Conservation (phyloP, 2,797 vertebrate species). For the Tachyglossus aculeatus region DNA sequence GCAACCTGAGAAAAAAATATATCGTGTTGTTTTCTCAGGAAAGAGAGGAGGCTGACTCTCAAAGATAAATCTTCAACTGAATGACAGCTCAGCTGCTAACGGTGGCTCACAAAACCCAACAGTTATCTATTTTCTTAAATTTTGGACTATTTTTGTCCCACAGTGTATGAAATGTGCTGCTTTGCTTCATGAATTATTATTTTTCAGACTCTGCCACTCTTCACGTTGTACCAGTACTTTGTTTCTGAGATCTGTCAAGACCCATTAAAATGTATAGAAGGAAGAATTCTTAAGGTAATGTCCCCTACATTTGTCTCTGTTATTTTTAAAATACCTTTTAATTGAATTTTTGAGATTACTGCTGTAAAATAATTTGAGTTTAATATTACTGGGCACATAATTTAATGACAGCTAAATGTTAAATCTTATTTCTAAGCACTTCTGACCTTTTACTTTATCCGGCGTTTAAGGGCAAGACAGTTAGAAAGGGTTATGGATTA, state of each 20-base stretch:
- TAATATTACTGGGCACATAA: background rate
- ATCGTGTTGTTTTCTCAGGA: too few species aligned
- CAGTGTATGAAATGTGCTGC: background rate
- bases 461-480: background rate
- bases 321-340: conserved; percentile 2
- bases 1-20: too few species aligned
- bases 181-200: conserved; percentile 3
- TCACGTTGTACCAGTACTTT: conserved; percentile 87
- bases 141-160: too few species aligned
- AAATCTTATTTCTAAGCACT: background rate
- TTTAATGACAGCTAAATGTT: background rate
- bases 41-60: too few species aligned
- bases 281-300: conserved; percentile 90
- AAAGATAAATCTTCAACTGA: too few species aligned
- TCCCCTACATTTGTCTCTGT: background rate
- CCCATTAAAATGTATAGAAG: conserved; percentile 77
- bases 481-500: background rate
- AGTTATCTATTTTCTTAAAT: too few species aligned
- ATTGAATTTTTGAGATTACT: background rate
- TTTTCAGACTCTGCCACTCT: conserved; percentile 85
- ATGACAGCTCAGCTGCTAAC: too few species aligned
- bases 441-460: background rate
- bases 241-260: conserved; percentile 86
- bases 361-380: conserved; percentile 5
- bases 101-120: too few species aligned